Base-by-base conservation (phyloP, 2,888 invertebrate genomes). In the Pyrrhia umbra region DNA sequence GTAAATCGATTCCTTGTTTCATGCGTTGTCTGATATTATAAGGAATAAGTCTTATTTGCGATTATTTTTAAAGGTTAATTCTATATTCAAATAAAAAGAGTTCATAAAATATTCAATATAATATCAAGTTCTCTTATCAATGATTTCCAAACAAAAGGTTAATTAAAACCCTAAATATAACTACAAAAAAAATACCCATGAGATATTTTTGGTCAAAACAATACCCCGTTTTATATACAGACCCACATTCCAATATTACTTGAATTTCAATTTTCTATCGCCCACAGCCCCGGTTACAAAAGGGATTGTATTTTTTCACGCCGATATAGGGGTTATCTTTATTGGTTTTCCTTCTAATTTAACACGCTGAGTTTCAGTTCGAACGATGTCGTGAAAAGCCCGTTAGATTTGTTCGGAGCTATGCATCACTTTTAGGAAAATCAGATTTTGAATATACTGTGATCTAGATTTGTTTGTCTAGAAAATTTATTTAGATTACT, bases 311-410 rank as follows among this genome's bases (percentile, higher is more conserved):
- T 77, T 72, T 77, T 76, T 69, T 68, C 73, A 50, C 77, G n/a
- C 39, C 50, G 65, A 47, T 56, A 47, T 40, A 25, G 46, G 61
- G 69, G 75, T 82, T 85, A 85, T 85, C 85, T 84, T 79, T 80
- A 82, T 82, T 72, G 75, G 74, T 76, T 84, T 83, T 82, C 80
- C 83, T 75, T 71, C 74, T 84, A 84, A 85, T 85, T 85, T 85
- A 84, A 70, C 80, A 75, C 77, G 66, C 70, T 34, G 68, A 63
- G 61, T 68, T 56, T 27, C 56, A 46, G 57, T 50, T 16, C 39
- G 49, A 63, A 75, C 45, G 54, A 45, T 40, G 72, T 63, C 61
- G 54, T 52, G 62, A 70, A 61, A 61, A 63, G 43, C 37, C 57
- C 47, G 49, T 57, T 57, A 71, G 68, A 68, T 54, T 57, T 49